Evolutionary conservation across 2,888 invertebrate species (phyloP).

Genomic region (Heliconius charithonia): DNA sequence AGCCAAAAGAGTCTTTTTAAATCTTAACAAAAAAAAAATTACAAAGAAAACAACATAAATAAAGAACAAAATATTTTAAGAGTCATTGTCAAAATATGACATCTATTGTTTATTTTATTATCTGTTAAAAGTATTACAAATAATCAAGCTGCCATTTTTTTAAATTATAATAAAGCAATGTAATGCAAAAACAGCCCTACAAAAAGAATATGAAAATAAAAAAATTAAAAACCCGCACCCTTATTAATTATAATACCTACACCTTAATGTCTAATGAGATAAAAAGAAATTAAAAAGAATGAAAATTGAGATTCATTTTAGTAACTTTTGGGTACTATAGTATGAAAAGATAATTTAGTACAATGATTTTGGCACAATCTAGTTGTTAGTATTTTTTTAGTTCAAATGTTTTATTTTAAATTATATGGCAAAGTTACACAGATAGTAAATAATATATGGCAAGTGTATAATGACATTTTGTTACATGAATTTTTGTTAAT

Average conservation of each 20-base stretch:
- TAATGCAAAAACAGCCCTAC: slow-evolving; percentile 4
- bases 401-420: background rate
- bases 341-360: background rate
- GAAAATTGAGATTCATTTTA: slow-evolving; percentile 17
- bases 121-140: background rate
- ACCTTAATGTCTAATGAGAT: slow-evolving; percentile 11
- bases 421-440: background rate
- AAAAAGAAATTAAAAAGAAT: background rate
- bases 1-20: slow-evolving; percentile 33
- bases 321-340: slow-evolving; percentile 14
- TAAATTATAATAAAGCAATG: background rate
- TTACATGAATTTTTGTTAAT: background rate
- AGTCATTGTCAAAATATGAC: slow-evolving; percentile 12
- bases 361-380: slow-evolving; percentile 19
- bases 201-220: slow-evolving; percentile 18
- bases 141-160: background rate
- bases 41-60: slow-evolving; percentile 43
- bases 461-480: slow-evolving; percentile 9
- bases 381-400: background rate
- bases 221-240: slow-evolving; percentile 17
- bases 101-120: background rate
- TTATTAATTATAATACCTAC: slow-evolving; percentile 9
- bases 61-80: slow-evolving; percentile 17
- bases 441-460: background rate
- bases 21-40: slow-evolving; percentile 52